These are phyloP conservation scores for Emberiza fucata DNA, from an alignment of 2,113 vertebrate genomes.

Conservation along the genomic window DNA sequence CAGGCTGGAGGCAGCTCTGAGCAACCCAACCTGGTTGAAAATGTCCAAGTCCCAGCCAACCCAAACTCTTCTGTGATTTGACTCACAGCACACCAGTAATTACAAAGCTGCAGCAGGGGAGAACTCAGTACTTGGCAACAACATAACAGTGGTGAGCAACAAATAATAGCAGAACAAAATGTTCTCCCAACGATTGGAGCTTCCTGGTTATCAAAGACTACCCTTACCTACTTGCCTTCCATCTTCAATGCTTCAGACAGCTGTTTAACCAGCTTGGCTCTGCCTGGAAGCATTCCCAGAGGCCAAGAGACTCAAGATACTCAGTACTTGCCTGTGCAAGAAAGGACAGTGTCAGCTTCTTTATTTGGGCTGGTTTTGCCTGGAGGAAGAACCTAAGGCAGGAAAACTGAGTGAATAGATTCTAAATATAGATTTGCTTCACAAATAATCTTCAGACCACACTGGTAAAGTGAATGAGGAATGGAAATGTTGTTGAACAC, in stretches of 20 bases:
- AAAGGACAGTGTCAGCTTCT: neutral
- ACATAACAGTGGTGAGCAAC: neutral
- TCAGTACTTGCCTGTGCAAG: neutral
- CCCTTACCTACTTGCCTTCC: neutral
- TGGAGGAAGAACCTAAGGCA: neutral
- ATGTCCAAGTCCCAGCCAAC: neutral
- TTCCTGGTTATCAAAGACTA: neutral
- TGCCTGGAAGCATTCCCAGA: neutral
- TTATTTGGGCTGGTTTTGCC: neutral
- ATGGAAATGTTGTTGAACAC: neutral
- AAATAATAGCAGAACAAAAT: neutral
- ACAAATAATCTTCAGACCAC: neutral
- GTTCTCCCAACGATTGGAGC: neutral
- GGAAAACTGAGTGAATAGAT: neutral
- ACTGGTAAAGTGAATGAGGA: neutral
- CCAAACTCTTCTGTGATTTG: neutral
- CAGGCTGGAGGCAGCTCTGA: neutral
- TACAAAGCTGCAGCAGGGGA: neutral
- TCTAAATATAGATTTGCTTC: neutral
- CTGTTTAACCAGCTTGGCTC: neutral
- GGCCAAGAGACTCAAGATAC: neutral
- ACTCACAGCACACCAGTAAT: neutral
- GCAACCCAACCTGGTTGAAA: neutral
- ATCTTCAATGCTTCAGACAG: fast-evolving
- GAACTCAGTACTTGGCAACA: neutral